These are phyloP conservation scores for Dendroctonus valens DNA, from an alignment of 1,140 invertebrate species.

Conservation along the genomic window DNA sequence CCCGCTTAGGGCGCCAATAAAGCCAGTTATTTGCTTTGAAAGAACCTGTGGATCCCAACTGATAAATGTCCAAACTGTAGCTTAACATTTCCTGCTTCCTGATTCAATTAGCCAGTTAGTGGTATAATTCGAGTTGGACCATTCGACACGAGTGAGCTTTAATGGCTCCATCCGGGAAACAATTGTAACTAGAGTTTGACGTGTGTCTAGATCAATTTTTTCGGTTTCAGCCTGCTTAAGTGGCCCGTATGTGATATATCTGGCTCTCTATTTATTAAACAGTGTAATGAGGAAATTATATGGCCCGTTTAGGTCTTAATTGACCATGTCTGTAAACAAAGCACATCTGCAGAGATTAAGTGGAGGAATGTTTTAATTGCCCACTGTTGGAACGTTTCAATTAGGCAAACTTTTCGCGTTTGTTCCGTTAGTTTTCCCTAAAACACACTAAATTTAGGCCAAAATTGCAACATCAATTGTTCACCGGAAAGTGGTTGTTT, in stretches of 20 bases:
- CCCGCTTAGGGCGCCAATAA: too few relatives aligned
- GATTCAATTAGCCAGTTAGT: constrained; percentile 5
- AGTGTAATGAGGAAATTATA: constrained; percentile 11
- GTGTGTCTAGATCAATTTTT: constrained; percentile 19
- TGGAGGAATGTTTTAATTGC: too few relatives aligned
- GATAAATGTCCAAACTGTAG: neutral
- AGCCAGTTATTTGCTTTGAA: too few relatives aligned
- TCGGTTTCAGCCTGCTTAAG: constrained; percentile 3
- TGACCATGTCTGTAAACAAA: constrained; percentile 11
- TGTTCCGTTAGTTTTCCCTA: too few relatives aligned
- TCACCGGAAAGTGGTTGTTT: too few relatives aligned
- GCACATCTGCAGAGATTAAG: neutral
- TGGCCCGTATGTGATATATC: constrained; percentile 15
- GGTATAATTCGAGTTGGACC: neutral
- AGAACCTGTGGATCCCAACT: neutral
- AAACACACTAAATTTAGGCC: too few relatives aligned
- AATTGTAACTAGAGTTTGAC: constrained; percentile 8
- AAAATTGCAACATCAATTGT: too few relatives aligned
- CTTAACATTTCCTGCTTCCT: constrained; percentile 7
- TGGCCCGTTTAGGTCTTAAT: constrained; percentile 3
- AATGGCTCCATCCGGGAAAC: constrained; percentile 17
- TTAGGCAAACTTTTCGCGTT: too few relatives aligned
- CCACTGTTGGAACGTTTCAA: too few relatives aligned
- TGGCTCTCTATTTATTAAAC: constrained; percentile 6
- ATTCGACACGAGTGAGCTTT: constrained; percentile 7